A percentile compares a stretch with the other conserved stretches of the same genome.
Conservation (phyloP, 2,113 vertebrate species). For the Chlorodrepanis virens region DNA sequence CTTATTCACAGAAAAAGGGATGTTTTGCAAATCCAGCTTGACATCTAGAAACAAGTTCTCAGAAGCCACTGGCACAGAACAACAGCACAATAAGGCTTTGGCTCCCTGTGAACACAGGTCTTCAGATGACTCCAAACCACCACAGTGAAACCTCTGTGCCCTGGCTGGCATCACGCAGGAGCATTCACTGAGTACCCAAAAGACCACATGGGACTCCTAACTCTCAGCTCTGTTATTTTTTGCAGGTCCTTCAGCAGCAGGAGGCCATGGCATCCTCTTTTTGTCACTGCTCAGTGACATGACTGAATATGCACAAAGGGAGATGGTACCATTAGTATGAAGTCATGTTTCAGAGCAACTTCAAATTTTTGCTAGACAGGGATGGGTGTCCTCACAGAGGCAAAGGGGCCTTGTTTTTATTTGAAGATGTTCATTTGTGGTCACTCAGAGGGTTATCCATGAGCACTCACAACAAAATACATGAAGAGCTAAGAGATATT, state of each 20-base stretch:
- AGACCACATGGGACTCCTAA: fast-evolving
- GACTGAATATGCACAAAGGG: not conserved
- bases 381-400: not conserved
- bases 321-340: not conserved
- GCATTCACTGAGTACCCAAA: not conserved
- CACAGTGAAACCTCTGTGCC: not conserved
- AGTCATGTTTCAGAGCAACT: not conserved
- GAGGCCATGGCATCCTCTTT: not conserved
- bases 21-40: not conserved
- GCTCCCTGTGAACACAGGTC: not conserved
- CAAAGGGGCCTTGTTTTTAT: not conserved
- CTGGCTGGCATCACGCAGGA: not conserved
- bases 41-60: not conserved
- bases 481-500: not conserved
- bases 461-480: not conserved
- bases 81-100: not conserved
- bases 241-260: not conserved
- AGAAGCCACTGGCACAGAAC: not conserved
- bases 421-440: not conserved
- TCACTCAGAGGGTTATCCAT: not conserved
- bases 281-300: not conserved
- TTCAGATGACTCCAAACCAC: not conserved
- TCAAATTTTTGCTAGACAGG: not conserved
- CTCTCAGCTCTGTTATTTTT: not conserved
- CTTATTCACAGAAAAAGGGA: not conserved